Evolutionary conservation across 2,888 invertebrate species (phyloP), one percentile per base, ranked within the genome.

Genomic region (Cryptocheilus praepositus): DNA sequence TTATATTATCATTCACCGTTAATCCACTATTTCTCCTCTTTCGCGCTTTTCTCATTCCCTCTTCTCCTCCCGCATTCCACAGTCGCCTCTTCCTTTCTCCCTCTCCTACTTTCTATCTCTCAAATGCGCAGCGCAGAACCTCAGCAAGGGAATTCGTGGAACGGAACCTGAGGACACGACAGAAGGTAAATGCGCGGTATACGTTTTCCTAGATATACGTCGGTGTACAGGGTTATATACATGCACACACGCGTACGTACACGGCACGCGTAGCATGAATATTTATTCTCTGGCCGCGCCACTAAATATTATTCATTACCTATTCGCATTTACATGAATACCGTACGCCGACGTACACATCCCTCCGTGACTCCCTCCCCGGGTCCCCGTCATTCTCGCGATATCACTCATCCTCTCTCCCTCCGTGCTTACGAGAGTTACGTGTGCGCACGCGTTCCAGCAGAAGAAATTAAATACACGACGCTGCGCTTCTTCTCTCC

Each of bases 301-400:
- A 66, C 72, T 80, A 78, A 80, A 77, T 79, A 77, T 80, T 78
- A 79, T 80, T 79, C 78, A 80, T 80, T 80, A 72, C 73, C 72
- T 67, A 67, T 72, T 44, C 71, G 61, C 61, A 64, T 73, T 73
- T 70, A 67, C 74, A 73, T 67, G 67, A 64, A 62, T 19, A 62
- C 70, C 66, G 52, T 11, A 25, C 22, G 15, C n/a, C n/a, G 53
- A 22, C 22, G 25, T n/a, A 7, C 21, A 25, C 25, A 25, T 25
- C 25, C 25, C 25, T 25, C 25, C 25, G 25, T 5, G 5, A 5
- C 25, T 25, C 25, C n/a, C 25, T 25, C 25, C 5, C 25, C 25
- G 36, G 36, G 7, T 36, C 36, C 11, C 13, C 36, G 36, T 36
- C 36, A 36, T 36, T 36, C 11, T 11, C 7, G 36, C 36, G 36